Percentiles rank a stretch among this genome's conserved stretches.
These are phyloP conservation scores for Plutomurus gul DNA, from an alignment of 1,140 invertebrate species.

Conservation along the genomic window DNA sequence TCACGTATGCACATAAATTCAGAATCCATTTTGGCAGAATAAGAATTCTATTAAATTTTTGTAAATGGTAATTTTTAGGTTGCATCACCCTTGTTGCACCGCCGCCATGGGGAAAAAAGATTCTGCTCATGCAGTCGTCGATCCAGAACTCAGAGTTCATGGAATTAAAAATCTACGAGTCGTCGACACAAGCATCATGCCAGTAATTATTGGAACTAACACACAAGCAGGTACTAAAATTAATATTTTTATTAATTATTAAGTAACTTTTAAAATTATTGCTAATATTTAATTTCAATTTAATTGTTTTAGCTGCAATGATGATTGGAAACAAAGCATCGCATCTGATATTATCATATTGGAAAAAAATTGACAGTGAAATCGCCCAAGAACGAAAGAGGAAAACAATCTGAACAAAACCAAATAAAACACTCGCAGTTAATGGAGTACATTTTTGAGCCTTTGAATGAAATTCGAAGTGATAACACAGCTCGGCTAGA, in stretches of 20 bases:
- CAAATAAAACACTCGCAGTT: not conserved
- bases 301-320: not conserved
- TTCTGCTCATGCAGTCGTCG: constrained; percentile 72
- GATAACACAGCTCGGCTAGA: too few relatives aligned
- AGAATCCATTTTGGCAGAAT: not conserved
- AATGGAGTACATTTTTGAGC: not conserved
- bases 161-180: constrained; percentile 35
- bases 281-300: too few relatives aligned
- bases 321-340: constrained; percentile 32
- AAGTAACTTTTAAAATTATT: too few relatives aligned
- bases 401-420: not conserved
- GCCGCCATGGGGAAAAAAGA: constrained; percentile 74
- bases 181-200: not conserved
- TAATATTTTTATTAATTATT: too few relatives aligned
- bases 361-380: not conserved
- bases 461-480: not conserved
- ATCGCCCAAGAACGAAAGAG: not conserved
- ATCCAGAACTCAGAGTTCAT: constrained; percentile 64
- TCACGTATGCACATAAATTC: not conserved
- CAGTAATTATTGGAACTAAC: constrained; percentile 63
- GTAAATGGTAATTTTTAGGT: too few relatives aligned
- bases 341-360: constrained; percentile 4
- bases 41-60: not conserved
- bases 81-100: constrained; percentile 74
- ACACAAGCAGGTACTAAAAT: constrained; percentile 68